Evolutionary conservation across 92 coral and sea anemone species (phyloP), one percentile per base, ranked within the genome.

Genomic region (Zoanthus sociatus): DNA sequence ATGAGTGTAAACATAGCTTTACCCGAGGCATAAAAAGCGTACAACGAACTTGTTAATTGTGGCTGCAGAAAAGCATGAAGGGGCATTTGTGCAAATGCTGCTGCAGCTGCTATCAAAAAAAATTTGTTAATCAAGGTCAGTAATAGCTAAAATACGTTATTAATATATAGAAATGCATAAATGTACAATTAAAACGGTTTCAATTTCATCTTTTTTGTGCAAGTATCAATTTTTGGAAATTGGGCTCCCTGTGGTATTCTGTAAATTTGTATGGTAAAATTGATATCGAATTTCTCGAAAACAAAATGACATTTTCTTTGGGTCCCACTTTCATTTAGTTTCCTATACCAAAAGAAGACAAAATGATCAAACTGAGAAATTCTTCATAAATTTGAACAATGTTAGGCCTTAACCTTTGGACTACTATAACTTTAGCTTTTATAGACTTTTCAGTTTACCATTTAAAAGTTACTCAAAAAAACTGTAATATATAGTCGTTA

Each of bases 11-110:
- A 0, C 26, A 67, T 91, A 8, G 66, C 79, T 71, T 70, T 93
- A 54, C 94, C 91, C 2, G 87, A 93, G 37, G 89, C 96, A 63
- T 93, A 93, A 15, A 90, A 93, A 69, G 89, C 81, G 1, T 93
- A 93, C 71, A 85, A 75, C n/a, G 92, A 90, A 82, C 92, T 93
- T 5, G 86, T 91, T 50, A 86, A 60, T 55, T 93, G 93, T 78
- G 89, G 92, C 4, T 91, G 91, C 82, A 88, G 86, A 60, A 18
- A 73, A 7, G 91, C 86, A 45, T 93, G 96, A 61, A 77, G 86
- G 45, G 88, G 90, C 37, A 82, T 79, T 16, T 90, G 94, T 90
- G 95, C 84, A 6, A 53, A 55, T 89, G 92, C 51, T 14, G 26
- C 8, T 88, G 91, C 47, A 87, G 76, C 73, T 68, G 89, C 37